A percentile compares a stretch with the other conserved stretches of the same genome.
phyloP scores from a whole-genome alignment of 2,113 vertebrate species.

The Heterotilapia buettikoferi region DNA sequence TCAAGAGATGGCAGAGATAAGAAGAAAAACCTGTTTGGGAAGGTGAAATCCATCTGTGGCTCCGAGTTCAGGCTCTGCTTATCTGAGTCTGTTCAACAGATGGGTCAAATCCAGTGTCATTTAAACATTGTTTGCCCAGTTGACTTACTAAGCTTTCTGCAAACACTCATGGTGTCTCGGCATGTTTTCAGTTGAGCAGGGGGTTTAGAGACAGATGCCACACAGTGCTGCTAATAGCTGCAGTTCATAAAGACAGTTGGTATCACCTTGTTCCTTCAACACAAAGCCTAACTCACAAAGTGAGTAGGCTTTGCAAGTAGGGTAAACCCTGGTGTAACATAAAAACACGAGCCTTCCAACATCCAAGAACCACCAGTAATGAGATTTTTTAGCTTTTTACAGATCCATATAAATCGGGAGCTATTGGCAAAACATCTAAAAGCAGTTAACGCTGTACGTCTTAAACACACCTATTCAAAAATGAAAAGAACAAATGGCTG shows the following conservation, averaged over 20 bases:
- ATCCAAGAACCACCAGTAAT: neutral
- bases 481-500: neutral
- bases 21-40: neutral
- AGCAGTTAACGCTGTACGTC: neutral
- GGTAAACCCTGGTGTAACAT: neutral
- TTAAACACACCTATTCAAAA: neutral
- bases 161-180: neutral
- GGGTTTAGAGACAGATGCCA: neutral
- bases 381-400: neutral
- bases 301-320: neutral
- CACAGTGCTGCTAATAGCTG: neutral
- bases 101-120: constrained; percentile 3
- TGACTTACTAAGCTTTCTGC: neutral
- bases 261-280: neutral
- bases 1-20: neutral
- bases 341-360: neutral
- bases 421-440: neutral
- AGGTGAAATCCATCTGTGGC: neutral
- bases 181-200: neutral
- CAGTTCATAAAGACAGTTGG: neutral
- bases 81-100: constrained; percentile 1
- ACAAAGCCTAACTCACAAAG: neutral
- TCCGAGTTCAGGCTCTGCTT: neutral
- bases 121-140: neutral
- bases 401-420: neutral